phyloP scores from a whole-genome alignment of 1,140 invertebrate genomes.

The Dolichoris vasculosae region DNA sequence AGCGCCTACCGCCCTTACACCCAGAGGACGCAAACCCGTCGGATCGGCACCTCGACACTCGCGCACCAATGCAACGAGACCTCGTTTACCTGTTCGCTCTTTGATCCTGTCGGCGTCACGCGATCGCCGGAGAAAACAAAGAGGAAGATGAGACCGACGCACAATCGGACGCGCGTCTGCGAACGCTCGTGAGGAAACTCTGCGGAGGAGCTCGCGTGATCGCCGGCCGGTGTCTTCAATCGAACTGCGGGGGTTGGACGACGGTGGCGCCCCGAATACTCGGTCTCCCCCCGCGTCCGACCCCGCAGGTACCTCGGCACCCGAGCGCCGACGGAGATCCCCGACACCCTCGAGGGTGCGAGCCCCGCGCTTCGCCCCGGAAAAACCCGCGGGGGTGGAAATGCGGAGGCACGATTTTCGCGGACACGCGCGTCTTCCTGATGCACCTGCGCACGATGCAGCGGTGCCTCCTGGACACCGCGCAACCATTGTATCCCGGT shows the following conservation, averaged over 20 bases:
- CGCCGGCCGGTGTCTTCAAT: conserved; percentile 73
- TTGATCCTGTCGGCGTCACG: not conserved
- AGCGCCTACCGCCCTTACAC: too few relatives aligned
- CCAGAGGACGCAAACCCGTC: too few relatives aligned
- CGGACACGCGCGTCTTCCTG: not conserved
- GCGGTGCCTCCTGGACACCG: not conserved
- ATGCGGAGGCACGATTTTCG: not conserved
- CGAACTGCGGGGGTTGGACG: conserved; percentile 71
- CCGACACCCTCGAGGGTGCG: not conserved
- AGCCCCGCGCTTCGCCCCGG: not conserved
- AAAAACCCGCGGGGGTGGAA: not conserved
- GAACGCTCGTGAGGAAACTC: not conserved
- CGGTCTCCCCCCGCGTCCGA: not conserved
- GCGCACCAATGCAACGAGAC: not conserved
- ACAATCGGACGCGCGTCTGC: not conserved
- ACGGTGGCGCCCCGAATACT: conserved; percentile 65
- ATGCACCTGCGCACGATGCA: not conserved
- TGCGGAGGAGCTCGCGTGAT: conserved; percentile 52
- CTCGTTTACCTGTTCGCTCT: not conserved
- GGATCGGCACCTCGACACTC: not conserved
- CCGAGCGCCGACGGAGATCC: not conserved
- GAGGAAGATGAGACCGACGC: not conserved
- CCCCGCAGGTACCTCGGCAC: not conserved
- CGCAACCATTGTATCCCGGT: not conserved
- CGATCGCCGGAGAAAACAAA: not conserved